These are phyloP conservation scores for Drosophila asahinai DNA, from an alignment of 1,140 invertebrate genomes.

Conservation along the genomic window DNA sequence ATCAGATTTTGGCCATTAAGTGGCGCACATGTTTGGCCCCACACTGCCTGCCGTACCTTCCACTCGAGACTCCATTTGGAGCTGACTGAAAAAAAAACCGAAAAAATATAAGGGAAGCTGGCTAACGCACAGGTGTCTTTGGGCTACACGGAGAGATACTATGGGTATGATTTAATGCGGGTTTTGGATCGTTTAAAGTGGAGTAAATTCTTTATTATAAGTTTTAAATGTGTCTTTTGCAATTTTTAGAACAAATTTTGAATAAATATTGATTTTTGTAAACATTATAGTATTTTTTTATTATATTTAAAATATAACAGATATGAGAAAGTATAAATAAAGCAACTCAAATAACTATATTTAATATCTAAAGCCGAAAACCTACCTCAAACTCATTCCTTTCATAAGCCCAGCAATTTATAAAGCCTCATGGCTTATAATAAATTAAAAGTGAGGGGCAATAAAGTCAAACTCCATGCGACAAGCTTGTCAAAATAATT, in stretches of 20 bases:
- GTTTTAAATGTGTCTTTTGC: no score
- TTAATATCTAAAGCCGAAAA: not conserved
- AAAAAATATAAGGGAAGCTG: not conserved
- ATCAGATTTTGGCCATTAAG: conserved; percentile 68
- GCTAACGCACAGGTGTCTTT: conserved; percentile 51
- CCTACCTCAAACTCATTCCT: not conserved
- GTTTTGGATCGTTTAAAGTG: not conserved
- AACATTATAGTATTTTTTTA: no score
- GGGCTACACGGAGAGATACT: conserved; percentile 33
- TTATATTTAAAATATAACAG: no score
- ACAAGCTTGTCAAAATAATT: conserved; percentile 52
- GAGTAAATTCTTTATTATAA: not conserved
- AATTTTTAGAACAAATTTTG: no score
- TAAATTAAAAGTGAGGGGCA: conserved; percentile 8
- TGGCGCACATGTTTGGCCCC: conserved; percentile 60
- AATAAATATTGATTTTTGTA: no score
- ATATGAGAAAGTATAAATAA: no score
- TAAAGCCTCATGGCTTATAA: not conserved
- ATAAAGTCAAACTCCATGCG: conserved; percentile 22
- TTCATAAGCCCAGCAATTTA: not conserved
- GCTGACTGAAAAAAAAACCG: conserved; percentile 19
- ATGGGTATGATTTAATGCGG: not conserved
- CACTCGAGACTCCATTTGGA: conserved; percentile 34
- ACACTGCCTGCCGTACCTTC: conserved; percentile 4
- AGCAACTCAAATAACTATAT: no score